phyloP scores from a whole-genome alignment of 1,140 invertebrate genomes.

The Heliconius hewitsoni region DNA sequence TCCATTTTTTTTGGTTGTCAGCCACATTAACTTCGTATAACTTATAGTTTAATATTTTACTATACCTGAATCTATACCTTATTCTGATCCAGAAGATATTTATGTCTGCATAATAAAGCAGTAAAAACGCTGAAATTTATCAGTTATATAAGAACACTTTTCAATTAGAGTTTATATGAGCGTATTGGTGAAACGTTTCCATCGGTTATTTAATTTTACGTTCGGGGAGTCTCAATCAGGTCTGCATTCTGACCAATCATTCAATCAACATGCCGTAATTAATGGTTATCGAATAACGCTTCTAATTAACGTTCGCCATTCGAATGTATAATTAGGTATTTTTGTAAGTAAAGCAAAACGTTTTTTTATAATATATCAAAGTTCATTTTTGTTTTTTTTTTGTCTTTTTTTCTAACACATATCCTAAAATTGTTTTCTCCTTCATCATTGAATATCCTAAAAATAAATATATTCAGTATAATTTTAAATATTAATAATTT shows the following conservation, averaged over 20 bases:
- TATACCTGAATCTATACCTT: no score
- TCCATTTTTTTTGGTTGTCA: no score
- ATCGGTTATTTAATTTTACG: constrained; percentile 33
- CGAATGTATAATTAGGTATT: constrained; percentile 13
- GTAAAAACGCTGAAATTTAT: background rate
- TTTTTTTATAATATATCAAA: no score
- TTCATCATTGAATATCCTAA: no score
- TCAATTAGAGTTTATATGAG: constrained; percentile 13
- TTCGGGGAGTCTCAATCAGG: constrained; percentile 30
- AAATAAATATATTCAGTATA: background rate
- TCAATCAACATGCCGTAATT: constrained; percentile 34
- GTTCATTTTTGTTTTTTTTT: no score
- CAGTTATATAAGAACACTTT: background rate
- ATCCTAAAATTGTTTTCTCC: no score
- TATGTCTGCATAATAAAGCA: no score
- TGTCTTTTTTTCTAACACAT: no score
- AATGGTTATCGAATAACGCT: constrained; percentile 28
- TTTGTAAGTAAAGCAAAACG: background rate
- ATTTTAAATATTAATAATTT: background rate
- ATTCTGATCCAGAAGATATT: no score
- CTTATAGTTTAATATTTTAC: no score
- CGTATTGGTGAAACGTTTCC: constrained; percentile 18
- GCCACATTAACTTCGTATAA: no score
- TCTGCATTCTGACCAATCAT: constrained; percentile 33
- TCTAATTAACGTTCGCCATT: constrained; percentile 19